Conservation (phyloP, 2,113 vertebrate species). For the Chrysochloris asiatica region DNA sequence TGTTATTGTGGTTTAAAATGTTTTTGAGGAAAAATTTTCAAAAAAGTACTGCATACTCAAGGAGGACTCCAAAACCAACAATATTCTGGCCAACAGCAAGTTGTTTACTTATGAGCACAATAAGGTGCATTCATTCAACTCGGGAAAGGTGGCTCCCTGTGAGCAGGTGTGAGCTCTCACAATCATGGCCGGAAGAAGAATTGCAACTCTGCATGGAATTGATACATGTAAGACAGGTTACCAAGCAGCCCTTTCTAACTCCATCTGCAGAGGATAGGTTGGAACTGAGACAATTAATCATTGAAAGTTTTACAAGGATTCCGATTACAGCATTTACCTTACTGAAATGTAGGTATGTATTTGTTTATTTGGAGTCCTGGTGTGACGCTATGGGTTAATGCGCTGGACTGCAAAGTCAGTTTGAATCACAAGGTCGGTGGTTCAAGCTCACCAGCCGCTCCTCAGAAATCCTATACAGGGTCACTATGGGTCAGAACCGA, state of each 20-base stretch:
- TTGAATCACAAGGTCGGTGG: no score
- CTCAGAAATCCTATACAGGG: no score
- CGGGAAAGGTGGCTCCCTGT: neutral
- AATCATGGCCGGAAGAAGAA: neutral
- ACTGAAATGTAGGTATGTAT: neutral
- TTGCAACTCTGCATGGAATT: neutral
- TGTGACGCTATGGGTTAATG: no score
- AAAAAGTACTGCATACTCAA: slow-evolving; percentile 38
- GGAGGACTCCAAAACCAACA: slow-evolving; percentile 60
- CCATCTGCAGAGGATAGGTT: neutral
- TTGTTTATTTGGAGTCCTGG: neutral
- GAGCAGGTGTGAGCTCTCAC: slow-evolving; percentile 34
- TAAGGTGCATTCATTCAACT: neutral
- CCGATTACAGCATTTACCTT: neutral
- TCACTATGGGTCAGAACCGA: no score
- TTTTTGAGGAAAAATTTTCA: slow-evolving; percentile 51
- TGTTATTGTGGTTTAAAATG: slow-evolving; percentile 48
- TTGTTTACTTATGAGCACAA: slow-evolving; percentile 31
- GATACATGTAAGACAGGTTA: neutral
- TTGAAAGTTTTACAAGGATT: neutral
- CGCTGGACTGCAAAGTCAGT: no score
- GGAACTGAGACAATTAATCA: neutral
- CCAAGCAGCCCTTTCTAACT: neutral
- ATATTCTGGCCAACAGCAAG: slow-evolving; percentile 10
- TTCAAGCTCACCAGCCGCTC: no score